Evolutionary conservation across 2,797 vertebrate genomes (phyloP), one percentile per base, ranked within the genome.

Genomic region (Cyprinodon diabolis): DNA sequence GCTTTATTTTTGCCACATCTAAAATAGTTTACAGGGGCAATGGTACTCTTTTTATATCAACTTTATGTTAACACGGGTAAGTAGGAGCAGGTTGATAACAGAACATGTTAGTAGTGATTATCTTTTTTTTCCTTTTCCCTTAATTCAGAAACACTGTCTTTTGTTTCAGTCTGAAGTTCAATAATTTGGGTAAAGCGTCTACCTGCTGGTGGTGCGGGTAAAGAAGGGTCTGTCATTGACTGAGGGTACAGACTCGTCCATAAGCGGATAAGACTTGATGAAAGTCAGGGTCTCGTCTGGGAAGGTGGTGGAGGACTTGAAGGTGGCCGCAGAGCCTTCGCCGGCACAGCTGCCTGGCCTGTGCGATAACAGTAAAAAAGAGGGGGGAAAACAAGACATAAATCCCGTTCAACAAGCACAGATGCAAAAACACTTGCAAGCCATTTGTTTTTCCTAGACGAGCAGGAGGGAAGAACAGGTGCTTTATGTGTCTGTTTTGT

Each of bases 301-400:
- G 74, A 98, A 96, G 60, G 95, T 95, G 68, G 94, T 96, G 11
- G 97, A 98, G 19, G 96, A 94, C 85, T 92, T 95, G 81, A 95
- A 90, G 0, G 86, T 54, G 0, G 94, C 76, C 0, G 96, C 97
- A 0, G 92, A 89, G 17, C 96, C 96, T 40, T 95, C 91, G 0
- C 97, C 96, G 0, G 98, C 96, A 4, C 98, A 99, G 67, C 95
- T 95, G 6, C 97, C 97, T 0, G 97, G 98, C 85, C 98, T 99
- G 89, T 0, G 0, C 13, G 12, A 30, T 17, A 17, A 10, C 51
- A 49, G 51, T n/a, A 1, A 35, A 66, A 55, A 10, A 30, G 19
- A 60, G 23, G 74, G 15, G 6, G 68, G 17, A n/a, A 62, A 45
- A 76, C 23, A 11, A 74, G 30, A 23, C 37, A 51, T 73, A 71